Conservation (phyloP, 2,113 vertebrate genomes). For the Syrrhaptes paradoxus region DNA sequence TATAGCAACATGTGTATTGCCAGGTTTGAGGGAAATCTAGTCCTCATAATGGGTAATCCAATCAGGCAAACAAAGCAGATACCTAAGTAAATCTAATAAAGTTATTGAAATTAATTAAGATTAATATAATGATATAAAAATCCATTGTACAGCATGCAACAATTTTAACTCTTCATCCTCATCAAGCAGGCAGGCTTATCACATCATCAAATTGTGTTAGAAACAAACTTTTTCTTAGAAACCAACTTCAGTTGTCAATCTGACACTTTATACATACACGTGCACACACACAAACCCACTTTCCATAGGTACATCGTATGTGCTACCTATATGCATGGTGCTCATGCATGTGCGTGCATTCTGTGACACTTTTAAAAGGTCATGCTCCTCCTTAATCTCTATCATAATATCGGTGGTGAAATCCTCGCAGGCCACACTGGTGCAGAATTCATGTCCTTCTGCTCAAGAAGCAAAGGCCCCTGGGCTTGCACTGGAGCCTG, state of each 20-base stretch:
- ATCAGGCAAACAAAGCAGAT: conserved; percentile 31
- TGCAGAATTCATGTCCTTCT: neutral
- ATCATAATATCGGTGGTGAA: neutral
- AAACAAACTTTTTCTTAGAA: conserved; percentile 37
- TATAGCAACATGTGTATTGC: conserved; percentile 31
- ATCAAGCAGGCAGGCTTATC: neutral
- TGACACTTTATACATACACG: neutral
- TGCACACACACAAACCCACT: neutral
- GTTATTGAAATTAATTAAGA: conserved; percentile 21
- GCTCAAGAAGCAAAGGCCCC: neutral
- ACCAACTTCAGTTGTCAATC: neutral
- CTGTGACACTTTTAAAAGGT: neutral
- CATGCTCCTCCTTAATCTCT: neutral
- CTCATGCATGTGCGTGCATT: rapidly evolving
- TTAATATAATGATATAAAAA: neutral
- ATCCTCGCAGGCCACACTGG: neutral
- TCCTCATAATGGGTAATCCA: conserved; percentile 16
- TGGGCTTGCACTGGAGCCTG: neutral
- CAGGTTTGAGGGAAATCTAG: neutral
- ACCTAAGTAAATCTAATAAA: conserved; percentile 20
- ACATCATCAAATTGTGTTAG: neutral
- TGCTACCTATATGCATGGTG: neutral
- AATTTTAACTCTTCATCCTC: conserved; percentile 10
- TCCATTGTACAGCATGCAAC: neutral
- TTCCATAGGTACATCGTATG: neutral